A percentile compares a stretch with the other conserved stretches of the same genome.
Evolutionary conservation across 2,888 invertebrate genomes (phyloP).

Genomic region (Pocota personata): DNA sequence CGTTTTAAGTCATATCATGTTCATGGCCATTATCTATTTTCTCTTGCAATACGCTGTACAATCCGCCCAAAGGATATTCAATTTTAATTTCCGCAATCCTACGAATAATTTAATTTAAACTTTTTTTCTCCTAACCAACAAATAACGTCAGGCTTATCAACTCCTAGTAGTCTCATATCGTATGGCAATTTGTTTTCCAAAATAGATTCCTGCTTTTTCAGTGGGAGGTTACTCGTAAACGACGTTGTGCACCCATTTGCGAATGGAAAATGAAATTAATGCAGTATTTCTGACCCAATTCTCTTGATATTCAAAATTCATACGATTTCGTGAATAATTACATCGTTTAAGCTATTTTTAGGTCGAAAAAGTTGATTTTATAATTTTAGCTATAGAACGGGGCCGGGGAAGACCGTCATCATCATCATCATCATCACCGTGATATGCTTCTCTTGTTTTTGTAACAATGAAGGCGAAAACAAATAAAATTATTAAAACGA

Average conservation of each 20-base stretch:
- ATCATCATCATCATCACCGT: neutral
- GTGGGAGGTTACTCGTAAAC: neutral
- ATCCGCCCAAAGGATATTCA: neutral
- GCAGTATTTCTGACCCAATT: slow-evolving; percentile 34
- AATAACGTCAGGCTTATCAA: neutral
- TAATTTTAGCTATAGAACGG: neutral
- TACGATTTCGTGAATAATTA: slow-evolving; percentile 37
- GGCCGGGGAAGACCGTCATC: neutral
- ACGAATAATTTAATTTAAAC: neutral
- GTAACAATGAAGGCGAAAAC: neutral
- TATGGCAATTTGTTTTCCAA: neutral
- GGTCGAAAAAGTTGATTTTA: neutral
- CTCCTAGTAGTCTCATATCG: neutral
- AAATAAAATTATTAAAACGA: slow-evolving; percentile 25
- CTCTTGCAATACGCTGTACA: neutral
- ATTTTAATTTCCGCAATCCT: neutral
- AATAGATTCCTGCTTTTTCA: neutral
- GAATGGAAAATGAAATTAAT: neutral
- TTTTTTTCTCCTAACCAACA: neutral
- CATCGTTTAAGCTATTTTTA: slow-evolving; percentile 24
- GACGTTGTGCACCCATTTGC: neutral
- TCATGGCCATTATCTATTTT: neutral
- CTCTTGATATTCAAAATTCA: slow-evolving; percentile 32
- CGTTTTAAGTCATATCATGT: neutral
- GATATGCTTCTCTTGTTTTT: slow-evolving; percentile 2